Evolutionary conservation across 2,113 vertebrate species (phyloP), one percentile per base, ranked within the genome.

Genomic region (Corydoras sp.): DNA sequence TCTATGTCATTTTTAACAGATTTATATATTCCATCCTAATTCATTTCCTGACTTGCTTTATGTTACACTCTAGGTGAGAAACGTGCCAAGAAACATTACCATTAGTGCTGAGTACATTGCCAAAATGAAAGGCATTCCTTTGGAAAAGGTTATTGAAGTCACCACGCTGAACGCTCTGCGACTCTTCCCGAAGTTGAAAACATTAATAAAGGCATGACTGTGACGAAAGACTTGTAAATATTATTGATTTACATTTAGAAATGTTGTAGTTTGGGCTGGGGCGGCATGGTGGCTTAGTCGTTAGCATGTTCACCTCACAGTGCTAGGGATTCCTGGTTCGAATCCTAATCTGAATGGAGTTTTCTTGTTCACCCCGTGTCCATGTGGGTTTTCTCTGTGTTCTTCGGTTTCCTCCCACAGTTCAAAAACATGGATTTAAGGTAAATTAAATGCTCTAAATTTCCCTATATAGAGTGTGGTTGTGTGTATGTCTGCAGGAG

Each of bases 91-190:
- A 80, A 98, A 99, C 80, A 86, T 97, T 76, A 72, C 84, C 5
- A 12, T 95, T 55, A 88, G 91, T 76, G 96, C 94, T 0, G 92
- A 98, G 77, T 98, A 92, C 73, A 86, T 98, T 82, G 93, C 95
- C 67, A 88, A 86, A 76, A 83, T 93, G 53, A 99, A 98, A 89
- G 94, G 92, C 12, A 81, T 98, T 79, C 84, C 93, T 1, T 71
- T 97, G 85, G 91, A 92, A 85, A 88, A 86, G 72, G 94, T 99
- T 75, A 79, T 89, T 75, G 89, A 92, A 73, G 87, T 86, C 69
- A 98, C 95, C 0, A 95, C 92, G 0, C 87, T 86, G 79, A 99
- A 99, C 43, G 92, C 95, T 6, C 70, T 95, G 32, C 89, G 83
- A 62, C 87, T 98, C 9, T 98, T 98, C 69, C 94, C 96, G 10